A percentile compares a stretch with the other conserved stretches of the same genome.
These are phyloP conservation scores for Protula sp. DNA, from an alignment of 2,888 invertebrate genomes.

Conservation along the genomic window DNA sequence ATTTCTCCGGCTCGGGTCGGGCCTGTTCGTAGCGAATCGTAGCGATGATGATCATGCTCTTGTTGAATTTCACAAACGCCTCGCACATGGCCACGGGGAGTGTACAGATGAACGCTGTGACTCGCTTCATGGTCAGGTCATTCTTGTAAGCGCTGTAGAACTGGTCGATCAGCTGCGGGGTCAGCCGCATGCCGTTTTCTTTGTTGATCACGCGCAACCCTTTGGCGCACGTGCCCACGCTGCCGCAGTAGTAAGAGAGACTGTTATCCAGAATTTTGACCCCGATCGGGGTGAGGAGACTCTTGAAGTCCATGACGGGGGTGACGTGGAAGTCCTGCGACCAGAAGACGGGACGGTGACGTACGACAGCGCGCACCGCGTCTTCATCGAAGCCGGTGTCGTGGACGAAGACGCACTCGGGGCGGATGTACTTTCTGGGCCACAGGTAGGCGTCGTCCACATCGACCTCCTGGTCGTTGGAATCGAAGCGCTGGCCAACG, in stretches of 20 bases:
- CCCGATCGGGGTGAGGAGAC: conserved; percentile 24
- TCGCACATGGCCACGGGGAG: conserved; percentile 28
- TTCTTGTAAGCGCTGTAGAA: conserved; percentile 23
- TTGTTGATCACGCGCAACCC: conserved; percentile 22
- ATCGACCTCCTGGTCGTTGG: conserved; percentile 21
- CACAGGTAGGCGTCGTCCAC: conserved; percentile 10
- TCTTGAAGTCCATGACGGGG: conserved; percentile 27
- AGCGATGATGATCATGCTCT: conserved; percentile 24
- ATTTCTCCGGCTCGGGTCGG: conserved; percentile 15
- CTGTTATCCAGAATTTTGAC: conserved; percentile 27
- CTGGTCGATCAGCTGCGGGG: conserved; percentile 18
- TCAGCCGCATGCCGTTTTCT: conserved; percentile 25
- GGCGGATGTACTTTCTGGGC: conserved; percentile 6
- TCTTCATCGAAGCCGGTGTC: conserved; percentile 23
- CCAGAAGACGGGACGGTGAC: conserved; percentile 24
- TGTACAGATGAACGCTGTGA: conserved; percentile 25
- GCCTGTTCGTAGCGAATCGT: conserved; percentile 26
- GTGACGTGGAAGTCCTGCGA: conserved; percentile 28
- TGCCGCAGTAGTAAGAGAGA: conserved; percentile 23
- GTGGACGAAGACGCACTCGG: conserved; percentile 24
- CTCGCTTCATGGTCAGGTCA: conserved; percentile 19
- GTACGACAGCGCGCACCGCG: conserved; percentile 18
- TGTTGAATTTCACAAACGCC: conserved; percentile 23
- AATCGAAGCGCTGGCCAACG: conserved; percentile 24
- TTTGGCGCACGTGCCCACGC: conserved; percentile 23